phyloP scores from a whole-genome alignment of 2,888 invertebrate genomes.

The Lochmaea crataegi region DNA sequence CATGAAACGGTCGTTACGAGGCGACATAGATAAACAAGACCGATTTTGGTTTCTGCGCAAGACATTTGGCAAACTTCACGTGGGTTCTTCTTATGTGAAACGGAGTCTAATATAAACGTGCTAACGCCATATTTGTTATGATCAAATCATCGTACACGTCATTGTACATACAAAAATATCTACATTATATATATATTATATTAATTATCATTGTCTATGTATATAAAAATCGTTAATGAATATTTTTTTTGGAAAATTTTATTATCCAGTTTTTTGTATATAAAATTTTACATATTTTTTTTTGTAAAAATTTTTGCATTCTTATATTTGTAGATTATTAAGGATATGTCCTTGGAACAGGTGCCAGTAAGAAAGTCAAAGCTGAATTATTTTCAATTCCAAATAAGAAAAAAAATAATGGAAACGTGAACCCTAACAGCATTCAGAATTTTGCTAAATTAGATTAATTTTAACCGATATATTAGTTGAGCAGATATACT shows the following conservation, averaged over 20 bases:
- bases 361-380: slow-evolving; percentile 56
- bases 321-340: slow-evolving; percentile 42
- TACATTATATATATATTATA: not conserved
- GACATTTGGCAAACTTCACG: too few species aligned
- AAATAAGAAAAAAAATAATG: slow-evolving; percentile 39
- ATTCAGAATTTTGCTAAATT: too few species aligned
- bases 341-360: slow-evolving; percentile 51
- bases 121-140: not conserved
- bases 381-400: slow-evolving; percentile 43
- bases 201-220: slow-evolving; percentile 7
- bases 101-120: not conserved
- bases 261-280: slow-evolving; percentile 34
- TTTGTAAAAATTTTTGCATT: slow-evolving; percentile 42
- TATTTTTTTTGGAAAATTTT: slow-evolving; percentile 11
- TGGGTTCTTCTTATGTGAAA: too few species aligned
- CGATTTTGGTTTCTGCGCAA: too few species aligned
- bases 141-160: not conserved
- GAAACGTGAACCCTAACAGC: slow-evolving; percentile 1
- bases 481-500: not conserved
- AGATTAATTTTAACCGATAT: too few species aligned
- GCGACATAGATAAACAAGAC: too few species aligned
- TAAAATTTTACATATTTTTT: slow-evolving; percentile 32
- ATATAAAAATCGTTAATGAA: slow-evolving; percentile 7
- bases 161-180: not conserved
- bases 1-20: too few species aligned